Conservation (phyloP, 2,797 vertebrate species). For the Morelia viridis region DNA sequence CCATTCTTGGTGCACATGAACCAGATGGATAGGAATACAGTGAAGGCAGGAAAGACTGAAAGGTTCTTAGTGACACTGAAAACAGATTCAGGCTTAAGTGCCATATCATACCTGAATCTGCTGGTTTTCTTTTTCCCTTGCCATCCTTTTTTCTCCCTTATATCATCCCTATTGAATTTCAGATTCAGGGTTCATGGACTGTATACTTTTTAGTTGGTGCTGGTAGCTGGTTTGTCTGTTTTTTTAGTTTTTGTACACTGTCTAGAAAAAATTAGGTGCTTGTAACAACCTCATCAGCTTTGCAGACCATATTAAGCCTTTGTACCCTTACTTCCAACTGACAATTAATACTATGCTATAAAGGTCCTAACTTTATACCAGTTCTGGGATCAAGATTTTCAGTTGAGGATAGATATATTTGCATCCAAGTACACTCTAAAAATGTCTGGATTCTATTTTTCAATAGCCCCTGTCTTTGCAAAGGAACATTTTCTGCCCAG, state of each 20-base stretch:
- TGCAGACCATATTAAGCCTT: not conserved
- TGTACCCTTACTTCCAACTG: not conserved
- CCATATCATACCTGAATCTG: not conserved
- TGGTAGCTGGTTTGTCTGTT: not conserved
- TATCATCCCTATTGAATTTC: not conserved
- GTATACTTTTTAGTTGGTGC: not conserved
- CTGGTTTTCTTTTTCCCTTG: not conserved
- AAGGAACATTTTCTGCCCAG: not conserved
- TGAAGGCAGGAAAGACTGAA: not conserved
- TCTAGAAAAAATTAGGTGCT: not conserved
- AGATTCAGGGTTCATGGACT: not conserved
- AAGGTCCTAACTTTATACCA: not conserved
- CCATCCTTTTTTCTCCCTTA: not conserved
- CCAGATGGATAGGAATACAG: not conserved
- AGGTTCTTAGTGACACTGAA: not conserved
- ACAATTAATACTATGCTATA: not conserved
- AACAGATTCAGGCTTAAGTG: not conserved
- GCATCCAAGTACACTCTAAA: not conserved
- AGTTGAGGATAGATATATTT: not conserved
- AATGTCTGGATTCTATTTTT: not conserved
- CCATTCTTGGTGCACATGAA: not conserved
- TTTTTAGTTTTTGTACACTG: not conserved
- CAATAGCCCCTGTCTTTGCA: not conserved
- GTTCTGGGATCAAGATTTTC: not conserved
- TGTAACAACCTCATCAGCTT: not conserved